Evolutionary conservation across 2,888 invertebrate species (phyloP).

Genomic region (Troilus luridus): DNA sequence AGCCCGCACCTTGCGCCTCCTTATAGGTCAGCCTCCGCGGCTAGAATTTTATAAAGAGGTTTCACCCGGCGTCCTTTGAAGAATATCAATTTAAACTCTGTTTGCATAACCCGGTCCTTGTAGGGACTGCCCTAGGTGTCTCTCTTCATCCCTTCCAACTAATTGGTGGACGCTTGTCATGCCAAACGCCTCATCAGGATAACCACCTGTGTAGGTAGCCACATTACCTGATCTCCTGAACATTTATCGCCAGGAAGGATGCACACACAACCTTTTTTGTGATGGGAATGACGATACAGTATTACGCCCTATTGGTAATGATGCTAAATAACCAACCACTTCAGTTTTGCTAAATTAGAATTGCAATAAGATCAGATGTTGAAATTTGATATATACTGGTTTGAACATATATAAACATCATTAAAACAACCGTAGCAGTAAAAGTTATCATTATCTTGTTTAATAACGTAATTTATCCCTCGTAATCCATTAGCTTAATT

Average conservation of each 20-base stretch:
- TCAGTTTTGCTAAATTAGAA: neutral
- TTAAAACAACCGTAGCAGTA: too few relatives aligned
- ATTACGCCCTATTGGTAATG: neutral
- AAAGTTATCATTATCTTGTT: too few relatives aligned
- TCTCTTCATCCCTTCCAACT: neutral
- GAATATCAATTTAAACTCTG: neutral
- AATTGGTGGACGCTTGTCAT: constrained; percentile 41
- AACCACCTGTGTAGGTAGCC: neutral
- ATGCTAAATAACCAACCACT: neutral
- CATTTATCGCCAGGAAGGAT: neutral
- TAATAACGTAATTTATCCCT: too few relatives aligned
- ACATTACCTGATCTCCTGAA: constrained; percentile 37
- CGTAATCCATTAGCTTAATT: too few relatives aligned
- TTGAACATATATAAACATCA: too few relatives aligned
- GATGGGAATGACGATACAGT: neutral
- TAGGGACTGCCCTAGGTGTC: neutral
- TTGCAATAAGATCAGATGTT: too few relatives aligned
- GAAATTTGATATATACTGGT: too few relatives aligned
- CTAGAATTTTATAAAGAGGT: neutral
- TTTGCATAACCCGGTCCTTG: constrained; percentile 14
- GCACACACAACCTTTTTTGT: neutral
- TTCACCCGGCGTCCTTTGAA: neutral
- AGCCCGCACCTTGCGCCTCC: constrained; percentile 7
- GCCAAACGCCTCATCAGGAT: neutral
- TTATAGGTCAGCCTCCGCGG: neutral